Evolutionary conservation across 1,140 invertebrate genomes (phyloP).

Genomic region (Pseudomyrmex concolor): DNA sequence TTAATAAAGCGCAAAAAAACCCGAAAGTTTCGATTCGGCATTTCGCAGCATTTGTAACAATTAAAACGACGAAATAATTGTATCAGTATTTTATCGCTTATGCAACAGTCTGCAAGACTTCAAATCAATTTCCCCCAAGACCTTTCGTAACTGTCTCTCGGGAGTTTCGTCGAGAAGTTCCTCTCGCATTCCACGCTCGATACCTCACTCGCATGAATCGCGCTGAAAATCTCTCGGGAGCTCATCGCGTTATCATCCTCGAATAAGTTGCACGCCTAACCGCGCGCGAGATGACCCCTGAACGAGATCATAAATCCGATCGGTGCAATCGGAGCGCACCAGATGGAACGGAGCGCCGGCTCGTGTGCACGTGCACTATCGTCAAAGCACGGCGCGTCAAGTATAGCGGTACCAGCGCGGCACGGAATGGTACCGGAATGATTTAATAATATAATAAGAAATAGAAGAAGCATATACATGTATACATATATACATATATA

Average conservation of each 20-base stretch:
- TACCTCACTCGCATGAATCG: not conserved
- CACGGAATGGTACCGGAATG: not conserved
- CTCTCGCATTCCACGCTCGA: not conserved
- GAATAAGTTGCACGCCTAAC: not conserved
- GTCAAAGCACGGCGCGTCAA: not conserved
- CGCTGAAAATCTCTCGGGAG: conserved; percentile 16
- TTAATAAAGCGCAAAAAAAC: too few relatives aligned
- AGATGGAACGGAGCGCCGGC: conserved; percentile 71
- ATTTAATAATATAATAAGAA: not conserved
- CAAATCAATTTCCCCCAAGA: not conserved
- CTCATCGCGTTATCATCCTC: not conserved
- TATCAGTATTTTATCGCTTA: not conserved
- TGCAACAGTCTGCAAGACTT: not conserved
- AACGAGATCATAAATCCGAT: conserved; percentile 15
- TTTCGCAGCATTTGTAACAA: too few relatives aligned
- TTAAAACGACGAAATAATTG: not conserved
- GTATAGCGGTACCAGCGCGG: conserved; percentile 36
- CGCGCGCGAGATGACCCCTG: not conserved
- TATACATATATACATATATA: too few relatives aligned
- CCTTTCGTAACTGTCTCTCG: not conserved
- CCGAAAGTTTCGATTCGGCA: too few relatives aligned
- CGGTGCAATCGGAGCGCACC: conserved; percentile 62
- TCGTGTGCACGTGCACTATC: conserved; percentile 64
- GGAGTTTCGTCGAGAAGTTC: not conserved
- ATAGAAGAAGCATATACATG: not conserved